phyloP scores from a whole-genome alignment of 2,888 invertebrate genomes.

The Oscheius sp. region DNA sequence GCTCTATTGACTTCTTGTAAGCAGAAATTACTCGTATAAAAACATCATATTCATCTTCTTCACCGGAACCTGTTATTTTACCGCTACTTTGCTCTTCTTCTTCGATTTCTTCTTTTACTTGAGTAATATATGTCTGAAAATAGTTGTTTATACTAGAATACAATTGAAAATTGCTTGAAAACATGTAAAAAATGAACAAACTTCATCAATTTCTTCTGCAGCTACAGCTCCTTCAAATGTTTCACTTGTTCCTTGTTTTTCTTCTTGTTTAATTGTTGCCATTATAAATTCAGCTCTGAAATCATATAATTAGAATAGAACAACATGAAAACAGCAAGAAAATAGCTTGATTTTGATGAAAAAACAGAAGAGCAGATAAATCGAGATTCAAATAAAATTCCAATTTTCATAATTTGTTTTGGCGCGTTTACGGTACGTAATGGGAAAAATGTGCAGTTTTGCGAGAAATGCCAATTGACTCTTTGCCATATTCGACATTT shows the following conservation, averaged over 20 bases:
- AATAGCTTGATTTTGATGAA: no score
- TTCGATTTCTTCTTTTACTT: neutral
- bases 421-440: constrained; percentile 15
- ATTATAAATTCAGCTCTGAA: neutral
- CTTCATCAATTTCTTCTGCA: neutral
- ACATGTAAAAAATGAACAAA: neutral
- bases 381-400: constrained; percentile 5
- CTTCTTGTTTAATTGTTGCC: neutral
- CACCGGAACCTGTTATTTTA: neutral
- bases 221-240: neutral
- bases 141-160: neutral
- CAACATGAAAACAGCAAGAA: neutral
- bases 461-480: constrained; percentile 10
- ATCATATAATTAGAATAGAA: neutral
- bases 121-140: neutral
- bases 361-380: neutral
- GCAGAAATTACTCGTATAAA: neutral
- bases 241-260: neutral
- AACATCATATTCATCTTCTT: neutral
- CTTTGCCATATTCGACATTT: neutral
- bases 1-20: no score
- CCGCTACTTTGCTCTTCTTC: neutral
- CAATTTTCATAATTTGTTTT: constrained; percentile 34
- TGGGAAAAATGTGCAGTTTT: neutral
- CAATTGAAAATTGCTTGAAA: neutral